Conservation (phyloP, 1,140 invertebrate species). For the Calephelis virginiensis region DNA sequence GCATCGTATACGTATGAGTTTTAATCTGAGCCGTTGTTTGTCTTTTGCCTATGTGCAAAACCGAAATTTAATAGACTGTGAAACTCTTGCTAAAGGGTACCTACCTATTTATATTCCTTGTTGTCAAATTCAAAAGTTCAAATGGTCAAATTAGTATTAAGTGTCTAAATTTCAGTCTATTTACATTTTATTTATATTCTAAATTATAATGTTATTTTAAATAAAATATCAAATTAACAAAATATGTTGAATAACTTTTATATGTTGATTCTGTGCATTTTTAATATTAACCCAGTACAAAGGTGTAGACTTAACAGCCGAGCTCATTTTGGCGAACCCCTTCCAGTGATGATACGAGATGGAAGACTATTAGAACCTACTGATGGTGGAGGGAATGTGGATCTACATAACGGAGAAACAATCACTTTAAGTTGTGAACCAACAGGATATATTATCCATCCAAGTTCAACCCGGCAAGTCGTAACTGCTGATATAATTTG, state of each 20-base stretch:
- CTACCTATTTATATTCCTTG: too few species aligned
- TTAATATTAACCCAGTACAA: conserved; percentile 41
- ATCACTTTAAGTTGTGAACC: conserved; percentile 56
- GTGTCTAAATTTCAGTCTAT: too few species aligned
- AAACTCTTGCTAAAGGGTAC: too few species aligned
- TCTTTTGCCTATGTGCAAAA: too few species aligned
- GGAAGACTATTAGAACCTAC: conserved; percentile 53
- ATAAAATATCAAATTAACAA: neutral
- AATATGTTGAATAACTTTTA: conserved; percentile 44
- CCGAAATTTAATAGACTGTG: too few species aligned
- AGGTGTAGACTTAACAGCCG: conserved; percentile 50
- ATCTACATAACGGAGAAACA: conserved; percentile 44
- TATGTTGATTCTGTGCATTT: conserved; percentile 49
- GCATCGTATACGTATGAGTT: too few species aligned
- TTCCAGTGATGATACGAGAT: conserved; percentile 53
- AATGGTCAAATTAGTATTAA: too few species aligned
- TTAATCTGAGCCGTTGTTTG: too few species aligned
- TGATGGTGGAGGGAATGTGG: conserved; percentile 50
- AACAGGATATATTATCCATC: conserved; percentile 40
- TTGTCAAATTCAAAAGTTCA: too few species aligned
- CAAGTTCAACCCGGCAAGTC: conserved; percentile 31
- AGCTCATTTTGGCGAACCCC: conserved; percentile 52
- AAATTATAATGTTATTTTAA: too few species aligned
- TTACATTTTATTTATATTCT: too few species aligned
- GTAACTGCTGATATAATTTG: conserved; percentile 48